Evolutionary conservation across 2,888 invertebrate genomes (phyloP).

Genomic region (Mesorhabditis spiculigera): DNA sequence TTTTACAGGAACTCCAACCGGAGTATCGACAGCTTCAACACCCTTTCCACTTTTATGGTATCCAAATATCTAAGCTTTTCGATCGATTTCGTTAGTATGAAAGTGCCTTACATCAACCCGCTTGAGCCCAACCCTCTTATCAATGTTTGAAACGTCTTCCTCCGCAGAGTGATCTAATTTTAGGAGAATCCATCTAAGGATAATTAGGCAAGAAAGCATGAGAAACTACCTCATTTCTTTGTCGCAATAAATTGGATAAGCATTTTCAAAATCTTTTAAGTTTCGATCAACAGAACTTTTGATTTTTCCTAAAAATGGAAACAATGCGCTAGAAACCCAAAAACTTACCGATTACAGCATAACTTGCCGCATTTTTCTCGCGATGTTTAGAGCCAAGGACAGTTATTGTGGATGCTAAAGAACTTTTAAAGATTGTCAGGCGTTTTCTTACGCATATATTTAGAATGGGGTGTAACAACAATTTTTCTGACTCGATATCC

Average conservation of each 20-base stretch:
- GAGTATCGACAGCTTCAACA: background rate
- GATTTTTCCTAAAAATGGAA: background rate
- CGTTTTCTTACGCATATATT: slow-evolving; percentile 1
- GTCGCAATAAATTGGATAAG: background rate
- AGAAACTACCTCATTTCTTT: background rate
- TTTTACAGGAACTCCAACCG: background rate
- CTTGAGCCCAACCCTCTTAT: slow-evolving; percentile 1
- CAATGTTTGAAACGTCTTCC: background rate
- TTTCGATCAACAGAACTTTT: background rate
- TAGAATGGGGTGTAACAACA: background rate
- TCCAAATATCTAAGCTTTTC: background rate
- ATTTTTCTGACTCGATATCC: background rate
- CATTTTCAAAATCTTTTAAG: background rate
- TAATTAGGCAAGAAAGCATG: background rate
- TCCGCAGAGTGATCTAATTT: background rate
- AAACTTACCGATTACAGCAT: background rate
- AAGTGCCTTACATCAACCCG: background rate
- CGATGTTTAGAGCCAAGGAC: background rate
- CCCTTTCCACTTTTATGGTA: background rate
- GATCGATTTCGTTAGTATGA: background rate
- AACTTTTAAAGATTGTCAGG: background rate
- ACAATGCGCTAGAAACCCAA: background rate
- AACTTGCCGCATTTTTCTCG: background rate
- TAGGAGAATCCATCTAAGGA: background rate
- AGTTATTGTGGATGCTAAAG: background rate